Percentiles rank a stretch among this genome's conserved stretches.
phyloP scores from a whole-genome alignment of 2,888 invertebrate genomes.

The Protodeltote pygarga region DNA sequence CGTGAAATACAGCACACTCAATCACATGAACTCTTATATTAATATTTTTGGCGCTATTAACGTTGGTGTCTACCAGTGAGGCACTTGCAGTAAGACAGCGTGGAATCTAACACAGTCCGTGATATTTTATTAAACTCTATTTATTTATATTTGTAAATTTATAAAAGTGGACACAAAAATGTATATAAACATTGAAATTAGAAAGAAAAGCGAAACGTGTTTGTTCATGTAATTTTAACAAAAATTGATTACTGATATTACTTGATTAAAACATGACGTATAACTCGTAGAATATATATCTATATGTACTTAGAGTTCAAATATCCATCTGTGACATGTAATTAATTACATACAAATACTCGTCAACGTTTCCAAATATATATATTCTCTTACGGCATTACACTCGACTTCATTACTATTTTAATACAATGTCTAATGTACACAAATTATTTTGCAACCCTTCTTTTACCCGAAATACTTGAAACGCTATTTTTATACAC shows the following conservation, averaged over 20 bases:
- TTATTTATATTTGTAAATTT: slow-evolving; percentile 31
- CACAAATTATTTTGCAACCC: slow-evolving; percentile 79
- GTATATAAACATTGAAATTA: slow-evolving; percentile 53
- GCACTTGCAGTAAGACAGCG: slow-evolving; percentile 65
- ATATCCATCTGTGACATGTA: slow-evolving; percentile 79
- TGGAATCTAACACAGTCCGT: slow-evolving; percentile 48
- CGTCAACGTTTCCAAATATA: slow-evolving; percentile 84
- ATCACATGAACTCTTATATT: slow-evolving; percentile 64
- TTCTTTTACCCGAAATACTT: slow-evolving; percentile 79
- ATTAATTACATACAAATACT: slow-evolving; percentile 83
- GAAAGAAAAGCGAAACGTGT: slow-evolving; percentile 77
- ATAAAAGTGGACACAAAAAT: slow-evolving; percentile 46
- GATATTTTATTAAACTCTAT: slow-evolving; percentile 46
- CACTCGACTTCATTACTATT: slow-evolving; percentile 80
- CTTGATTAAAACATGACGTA: slow-evolving; percentile 72
- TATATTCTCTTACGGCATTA: slow-evolving; percentile 83
- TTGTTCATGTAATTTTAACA: slow-evolving; percentile 73
- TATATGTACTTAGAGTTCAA: slow-evolving; percentile 74
- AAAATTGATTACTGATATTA: slow-evolving; percentile 66
- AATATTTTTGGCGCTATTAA: slow-evolving; percentile 33
- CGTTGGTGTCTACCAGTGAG: slow-evolving; percentile 53
- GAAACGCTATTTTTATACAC: slow-evolving; percentile 82
- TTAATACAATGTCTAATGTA: slow-evolving; percentile 82
- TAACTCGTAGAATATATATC: slow-evolving; percentile 74
- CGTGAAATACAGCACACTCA: slow-evolving; percentile 79